These are phyloP conservation scores for Brachynemurus nebulosus DNA, from an alignment of 2,888 invertebrate genomes.

Conservation along the genomic window DNA sequence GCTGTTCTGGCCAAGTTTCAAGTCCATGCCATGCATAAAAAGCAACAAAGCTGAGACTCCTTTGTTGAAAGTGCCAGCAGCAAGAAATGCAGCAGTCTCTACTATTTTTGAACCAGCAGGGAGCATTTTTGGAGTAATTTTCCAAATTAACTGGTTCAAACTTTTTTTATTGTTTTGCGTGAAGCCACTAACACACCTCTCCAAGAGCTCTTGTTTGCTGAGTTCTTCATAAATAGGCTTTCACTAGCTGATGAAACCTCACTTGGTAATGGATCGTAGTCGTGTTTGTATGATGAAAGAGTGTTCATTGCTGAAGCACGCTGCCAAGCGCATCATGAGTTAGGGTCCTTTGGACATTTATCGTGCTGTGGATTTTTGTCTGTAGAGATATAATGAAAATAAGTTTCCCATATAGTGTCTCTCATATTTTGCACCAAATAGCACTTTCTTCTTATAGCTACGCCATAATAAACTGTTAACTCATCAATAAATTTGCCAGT, in stretches of 20 bases:
- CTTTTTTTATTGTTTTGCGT: slow-evolving; percentile 21
- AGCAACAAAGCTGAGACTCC: slow-evolving; percentile 16
- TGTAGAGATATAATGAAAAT: slow-evolving; percentile 12
- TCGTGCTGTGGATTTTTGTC: slow-evolving; percentile 13
- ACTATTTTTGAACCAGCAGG: slow-evolving; percentile 11
- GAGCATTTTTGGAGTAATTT: slow-evolving; percentile 18
- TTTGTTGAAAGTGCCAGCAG: slow-evolving; percentile 14
- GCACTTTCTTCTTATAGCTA: slow-evolving; percentile 18
- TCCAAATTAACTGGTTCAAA: slow-evolving; percentile 23
- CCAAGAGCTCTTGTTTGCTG: slow-evolving; percentile 21
- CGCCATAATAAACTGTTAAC: slow-evolving; percentile 21
- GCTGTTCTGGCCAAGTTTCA: not conserved
- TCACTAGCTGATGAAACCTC: slow-evolving; percentile 16
- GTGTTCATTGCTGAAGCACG: slow-evolving; percentile 9
- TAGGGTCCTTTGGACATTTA: slow-evolving; percentile 13
- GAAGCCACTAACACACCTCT: slow-evolving; percentile 23
- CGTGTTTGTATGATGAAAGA: slow-evolving; percentile 15
- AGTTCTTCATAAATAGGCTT: slow-evolving; percentile 23
- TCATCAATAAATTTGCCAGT: slow-evolving; percentile 19
- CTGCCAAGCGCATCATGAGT: slow-evolving; percentile 17
- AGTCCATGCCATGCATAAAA: slow-evolving; percentile 7
- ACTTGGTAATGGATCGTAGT: slow-evolving; percentile 16
- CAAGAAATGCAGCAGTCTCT: slow-evolving; percentile 12
- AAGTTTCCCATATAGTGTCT: slow-evolving; percentile 14
- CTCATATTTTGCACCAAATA: slow-evolving; percentile 18